These are phyloP conservation scores for Hepsetus odoe DNA, from an alignment of 2,113 vertebrate genomes.

Conservation along the genomic window DNA sequence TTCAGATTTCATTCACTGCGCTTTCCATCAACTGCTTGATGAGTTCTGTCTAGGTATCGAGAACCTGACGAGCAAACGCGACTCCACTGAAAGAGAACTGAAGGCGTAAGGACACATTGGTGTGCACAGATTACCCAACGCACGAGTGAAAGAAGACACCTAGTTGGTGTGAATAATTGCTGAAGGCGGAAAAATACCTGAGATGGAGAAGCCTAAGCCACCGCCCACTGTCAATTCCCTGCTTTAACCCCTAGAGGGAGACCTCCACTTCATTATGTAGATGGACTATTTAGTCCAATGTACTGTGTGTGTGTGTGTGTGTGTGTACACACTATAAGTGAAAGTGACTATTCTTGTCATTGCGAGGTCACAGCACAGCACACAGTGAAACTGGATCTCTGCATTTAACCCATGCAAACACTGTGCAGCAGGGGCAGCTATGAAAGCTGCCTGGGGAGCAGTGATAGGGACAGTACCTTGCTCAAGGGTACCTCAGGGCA, in stretches of 20 bases:
- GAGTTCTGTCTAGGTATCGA: constrained; percentile 2
- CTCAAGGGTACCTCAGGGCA: no score
- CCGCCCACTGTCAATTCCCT: constrained; percentile 20
- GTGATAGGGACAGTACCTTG: no score
- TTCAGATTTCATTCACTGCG: background rate
- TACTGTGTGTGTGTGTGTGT: no score
- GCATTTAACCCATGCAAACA: no score
- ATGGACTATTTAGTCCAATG: no score
- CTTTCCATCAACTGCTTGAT: background rate
- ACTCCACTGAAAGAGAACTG: background rate
- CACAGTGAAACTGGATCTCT: no score
- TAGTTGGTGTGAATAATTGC: constrained; percentile 8
- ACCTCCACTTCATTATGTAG: background rate
- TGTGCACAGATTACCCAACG: background rate
- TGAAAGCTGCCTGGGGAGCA: no score
- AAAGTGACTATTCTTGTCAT: no score
- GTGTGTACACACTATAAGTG: no score
- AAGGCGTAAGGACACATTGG: background rate
- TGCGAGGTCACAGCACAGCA: no score
- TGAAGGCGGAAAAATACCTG: constrained; percentile 58
- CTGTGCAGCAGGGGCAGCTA: no score
- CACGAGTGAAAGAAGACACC: constrained; percentile 31
- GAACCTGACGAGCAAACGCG: no score
- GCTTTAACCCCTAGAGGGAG: background rate
- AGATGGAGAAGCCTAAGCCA: constrained; percentile 57